Base-by-base conservation (phyloP, 2,797 vertebrate species). In the Sparus aurata region DNA sequence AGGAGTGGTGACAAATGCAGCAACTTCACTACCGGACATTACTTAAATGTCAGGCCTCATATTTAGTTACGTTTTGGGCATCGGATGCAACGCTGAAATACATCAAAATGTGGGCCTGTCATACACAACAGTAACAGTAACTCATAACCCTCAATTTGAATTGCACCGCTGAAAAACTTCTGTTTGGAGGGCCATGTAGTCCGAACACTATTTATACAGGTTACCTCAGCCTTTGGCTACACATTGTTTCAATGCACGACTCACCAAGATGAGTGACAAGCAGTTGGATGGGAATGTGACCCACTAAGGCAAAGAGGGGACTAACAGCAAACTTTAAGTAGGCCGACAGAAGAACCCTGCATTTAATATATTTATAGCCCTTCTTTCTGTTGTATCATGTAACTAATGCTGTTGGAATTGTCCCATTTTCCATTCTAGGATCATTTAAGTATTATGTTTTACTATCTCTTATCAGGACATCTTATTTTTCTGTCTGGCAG, bases 231-330 rank as follows among this genome's bases (percentile, higher is more conserved):
- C 57, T 22, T 49, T 47, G 71, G 59, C 63, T 30, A 30, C 18
- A 61, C 23, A 10, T 50, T 52, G 60, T 62, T 60, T 68, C 58
- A 77, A 54, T 53, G 75, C 49, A 64, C 57, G 75, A 53, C 73
- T 74, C 57, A 49, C 75, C 49, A 60, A 43, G n/a, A 73, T 74
- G 73, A 80, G 38, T 83, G 73, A 80, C 80, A 69, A 67, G 34
- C 22, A 27, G 47, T 69, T 62, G 30, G 46, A 80, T 69, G 60
- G 69, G 64, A 75, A 52, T 3, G 5, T 73, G 79, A 64, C 54
- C 53, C 67, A 53, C 41, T 68, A 12, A 68, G 65, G 46, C 50
- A 25, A 60, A 38, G 17, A 10, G 46, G 30, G 60, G 25, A 46
- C 20, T 30, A 62, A 66, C 23, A 46, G 15, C 50, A 43, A 23